Evolutionary conservation across 2,888 invertebrate species (phyloP).

Genomic region (Chloromyia formosa): DNA sequence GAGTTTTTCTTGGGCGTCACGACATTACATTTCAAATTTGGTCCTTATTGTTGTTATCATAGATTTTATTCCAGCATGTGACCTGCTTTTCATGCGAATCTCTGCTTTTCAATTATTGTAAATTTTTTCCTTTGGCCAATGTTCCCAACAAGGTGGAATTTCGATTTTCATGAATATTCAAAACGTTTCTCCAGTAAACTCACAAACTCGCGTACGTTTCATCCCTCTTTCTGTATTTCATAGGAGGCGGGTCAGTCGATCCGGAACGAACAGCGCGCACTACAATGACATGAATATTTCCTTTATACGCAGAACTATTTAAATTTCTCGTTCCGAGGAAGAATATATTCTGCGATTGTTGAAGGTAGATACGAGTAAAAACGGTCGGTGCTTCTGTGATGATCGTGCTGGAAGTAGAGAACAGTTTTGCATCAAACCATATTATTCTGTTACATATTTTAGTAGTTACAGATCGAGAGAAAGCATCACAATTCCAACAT

Average conservation of each 20-base stretch:
- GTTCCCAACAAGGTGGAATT: slow-evolving; percentile 11
- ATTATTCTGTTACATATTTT: too few relatives aligned
- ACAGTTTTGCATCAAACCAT: too few relatives aligned
- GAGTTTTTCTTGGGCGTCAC: neutral
- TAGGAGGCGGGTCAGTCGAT: neutral
- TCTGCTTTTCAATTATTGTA: neutral
- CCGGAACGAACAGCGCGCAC: neutral
- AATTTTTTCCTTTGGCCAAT: neutral
- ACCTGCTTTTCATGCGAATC: neutral
- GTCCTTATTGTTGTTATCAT: neutral
- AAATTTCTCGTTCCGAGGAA: neutral
- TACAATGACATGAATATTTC: slow-evolving; percentile 14
- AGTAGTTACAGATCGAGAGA: too few relatives aligned
- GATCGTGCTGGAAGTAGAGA: too few relatives aligned
- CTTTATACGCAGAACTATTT: slow-evolving; percentile 18
- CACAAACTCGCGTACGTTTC: neutral
- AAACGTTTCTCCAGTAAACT: neutral
- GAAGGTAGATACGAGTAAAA: neutral
- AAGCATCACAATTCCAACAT: too few relatives aligned
- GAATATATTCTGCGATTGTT: neutral
- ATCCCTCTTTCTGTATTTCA: neutral
- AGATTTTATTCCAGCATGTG: neutral
- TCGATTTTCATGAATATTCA: slow-evolving; percentile 31
- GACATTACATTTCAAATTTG: neutral
- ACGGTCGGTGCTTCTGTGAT: neutral